phyloP scores from a whole-genome alignment of 2,888 invertebrate genomes.

The Caprella mutica region DNA sequence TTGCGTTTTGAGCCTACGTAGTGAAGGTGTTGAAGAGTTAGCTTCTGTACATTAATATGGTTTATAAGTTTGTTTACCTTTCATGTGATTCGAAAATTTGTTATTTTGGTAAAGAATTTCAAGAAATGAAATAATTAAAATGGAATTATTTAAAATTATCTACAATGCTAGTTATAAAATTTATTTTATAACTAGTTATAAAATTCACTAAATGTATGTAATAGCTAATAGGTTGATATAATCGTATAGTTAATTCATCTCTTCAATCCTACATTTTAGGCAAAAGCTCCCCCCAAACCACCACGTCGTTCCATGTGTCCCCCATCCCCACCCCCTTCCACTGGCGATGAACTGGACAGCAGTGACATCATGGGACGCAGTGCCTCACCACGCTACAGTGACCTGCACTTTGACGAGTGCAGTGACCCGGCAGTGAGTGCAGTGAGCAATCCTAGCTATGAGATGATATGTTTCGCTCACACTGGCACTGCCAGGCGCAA shows the following conservation, averaged over 20 bases:
- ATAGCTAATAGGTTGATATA: neutral
- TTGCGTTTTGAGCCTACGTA: too few species aligned
- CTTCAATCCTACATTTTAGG: constrained; percentile 12
- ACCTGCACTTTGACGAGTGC: too few species aligned
- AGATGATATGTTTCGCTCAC: constrained; percentile 28
- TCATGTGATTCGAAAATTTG: too few species aligned
- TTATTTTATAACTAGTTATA: neutral
- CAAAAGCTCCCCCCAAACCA: constrained; percentile 33
- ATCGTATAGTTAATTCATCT: neutral
- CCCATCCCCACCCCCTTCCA: constrained; percentile 27
- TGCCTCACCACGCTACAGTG: too few species aligned
- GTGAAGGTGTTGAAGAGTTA: too few species aligned
- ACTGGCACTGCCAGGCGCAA: neutral
- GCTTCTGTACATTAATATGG: too few species aligned
- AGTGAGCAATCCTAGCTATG: constrained; percentile 17
- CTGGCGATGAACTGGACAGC: constrained; percentile 16
- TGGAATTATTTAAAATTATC: neutral
- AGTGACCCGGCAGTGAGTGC: neutral
- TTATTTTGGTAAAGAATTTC: too few species aligned
- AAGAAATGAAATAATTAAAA: too few species aligned
- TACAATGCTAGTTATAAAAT: neutral
- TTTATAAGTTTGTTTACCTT: too few species aligned
- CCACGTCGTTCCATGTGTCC: constrained; percentile 33
- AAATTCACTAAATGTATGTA: neutral
- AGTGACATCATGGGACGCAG: too few species aligned